These are phyloP conservation scores for Anguilla marmorata DNA, from an alignment of 2,797 vertebrate species.

Conservation along the genomic window DNA sequence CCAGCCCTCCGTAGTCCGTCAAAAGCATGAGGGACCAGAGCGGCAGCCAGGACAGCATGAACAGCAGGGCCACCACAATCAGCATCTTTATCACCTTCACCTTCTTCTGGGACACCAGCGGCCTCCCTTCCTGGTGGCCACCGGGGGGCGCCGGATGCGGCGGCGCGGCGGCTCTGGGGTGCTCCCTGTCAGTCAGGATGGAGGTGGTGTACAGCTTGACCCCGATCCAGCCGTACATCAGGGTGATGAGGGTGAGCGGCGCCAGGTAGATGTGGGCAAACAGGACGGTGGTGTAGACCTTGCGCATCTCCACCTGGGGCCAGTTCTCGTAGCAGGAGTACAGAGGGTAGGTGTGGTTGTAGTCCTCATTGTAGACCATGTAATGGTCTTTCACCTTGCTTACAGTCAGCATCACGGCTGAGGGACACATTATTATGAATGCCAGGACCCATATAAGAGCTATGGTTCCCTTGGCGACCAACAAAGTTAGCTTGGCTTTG, in stretches of 20 bases:
- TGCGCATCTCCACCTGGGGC: slow-evolving; percentile 72
- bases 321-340: slow-evolving; percentile 78
- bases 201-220: slow-evolving; percentile 70
- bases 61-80: slow-evolving; percentile 74
- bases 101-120: slow-evolving; percentile 68
- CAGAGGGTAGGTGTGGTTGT: slow-evolving; percentile 67
- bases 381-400: slow-evolving; percentile 67
- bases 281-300: slow-evolving; percentile 75
- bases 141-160: slow-evolving; percentile 22
- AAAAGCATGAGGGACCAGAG: slow-evolving; percentile 82
- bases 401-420: slow-evolving; percentile 71
- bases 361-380: slow-evolving; percentile 65
- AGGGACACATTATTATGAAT: slow-evolving; percentile 72
- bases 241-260: slow-evolving; percentile 69
- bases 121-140: slow-evolving; percentile 45
- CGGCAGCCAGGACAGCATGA: slow-evolving; percentile 80
- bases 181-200: slow-evolving; percentile 60
- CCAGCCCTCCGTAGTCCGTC: slow-evolving; percentile 68
- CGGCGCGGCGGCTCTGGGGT: slow-evolving; percentile 36
- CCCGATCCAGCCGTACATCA: slow-evolving; percentile 76
- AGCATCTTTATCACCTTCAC: slow-evolving; percentile 80
- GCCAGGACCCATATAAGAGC: slow-evolving; percentile 74
- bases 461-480: slow-evolving; percentile 72
- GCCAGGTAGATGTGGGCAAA: slow-evolving; percentile 75
- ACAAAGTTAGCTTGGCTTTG: slow-evolving; percentile 68